These are phyloP conservation scores for Atta cephalotes DNA, from an alignment of 1,140 invertebrate species.

Conservation along the genomic window DNA sequence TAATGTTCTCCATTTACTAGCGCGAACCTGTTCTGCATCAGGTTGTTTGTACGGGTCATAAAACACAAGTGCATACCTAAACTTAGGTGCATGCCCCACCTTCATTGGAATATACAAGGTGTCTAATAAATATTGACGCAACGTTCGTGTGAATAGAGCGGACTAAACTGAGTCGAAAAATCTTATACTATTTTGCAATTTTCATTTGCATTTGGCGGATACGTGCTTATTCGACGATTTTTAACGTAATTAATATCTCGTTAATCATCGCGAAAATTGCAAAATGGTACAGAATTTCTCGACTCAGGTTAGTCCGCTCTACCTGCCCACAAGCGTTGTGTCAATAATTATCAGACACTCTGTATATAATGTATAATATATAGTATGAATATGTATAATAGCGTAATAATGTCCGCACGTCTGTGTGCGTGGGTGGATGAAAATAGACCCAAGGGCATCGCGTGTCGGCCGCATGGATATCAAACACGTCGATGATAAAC, in stretches of 20 bases:
- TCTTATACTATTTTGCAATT: no score
- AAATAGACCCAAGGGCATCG: constrained; percentile 60
- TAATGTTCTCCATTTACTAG: neutral
- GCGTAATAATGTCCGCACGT: neutral
- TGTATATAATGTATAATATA: neutral
- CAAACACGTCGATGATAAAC: constrained; percentile 55
- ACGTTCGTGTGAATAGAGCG: no score
- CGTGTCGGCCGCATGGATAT: constrained; percentile 26
- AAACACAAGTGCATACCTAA: constrained; percentile 35
- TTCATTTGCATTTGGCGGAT: no score
- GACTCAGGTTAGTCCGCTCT: no score
- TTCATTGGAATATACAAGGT: constrained; percentile 8
- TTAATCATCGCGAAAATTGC: no score
- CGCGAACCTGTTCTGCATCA: constrained; percentile 33
- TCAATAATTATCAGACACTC: no score
- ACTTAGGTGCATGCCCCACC: constrained; percentile 21
- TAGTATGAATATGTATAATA: neutral
- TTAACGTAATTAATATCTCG: no score
- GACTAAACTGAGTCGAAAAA: no score
- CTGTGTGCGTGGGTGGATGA: neutral
- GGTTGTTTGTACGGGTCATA: constrained; percentile 29
- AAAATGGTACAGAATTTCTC: no score
- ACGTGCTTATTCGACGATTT: no score
- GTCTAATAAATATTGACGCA: no score
- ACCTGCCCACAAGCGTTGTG: no score